These are phyloP conservation scores for Columba janthina DNA, from an alignment of 2,113 vertebrate species.

Conservation along the genomic window DNA sequence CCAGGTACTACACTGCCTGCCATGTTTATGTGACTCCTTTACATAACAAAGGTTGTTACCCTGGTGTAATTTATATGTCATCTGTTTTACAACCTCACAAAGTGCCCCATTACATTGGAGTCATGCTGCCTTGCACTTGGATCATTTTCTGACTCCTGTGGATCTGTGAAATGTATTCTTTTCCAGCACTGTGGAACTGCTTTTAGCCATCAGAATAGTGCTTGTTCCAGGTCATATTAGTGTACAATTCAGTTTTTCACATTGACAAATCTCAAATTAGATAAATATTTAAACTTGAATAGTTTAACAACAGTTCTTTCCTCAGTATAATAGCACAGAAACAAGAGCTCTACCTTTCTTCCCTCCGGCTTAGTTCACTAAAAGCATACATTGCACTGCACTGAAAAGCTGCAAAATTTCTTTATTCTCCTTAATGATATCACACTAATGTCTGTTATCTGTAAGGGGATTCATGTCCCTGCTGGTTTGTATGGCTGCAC, in stretches of 20 bases:
- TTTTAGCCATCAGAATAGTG: neutral
- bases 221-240: neutral
- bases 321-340: neutral
- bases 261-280: neutral
- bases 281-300: conserved; percentile 9
- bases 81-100: neutral
- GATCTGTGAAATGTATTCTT: neutral
- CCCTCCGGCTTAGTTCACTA: neutral
- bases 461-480: neutral
- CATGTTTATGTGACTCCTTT: neutral
- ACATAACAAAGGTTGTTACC: neutral
- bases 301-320: neutral
- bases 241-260: neutral
- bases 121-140: neutral
- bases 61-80: neutral
- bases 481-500: neutral
- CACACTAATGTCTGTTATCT: neutral
- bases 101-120: neutral
- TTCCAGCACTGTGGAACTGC: neutral
- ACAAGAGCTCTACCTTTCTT: neutral
- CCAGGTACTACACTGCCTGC: neutral
- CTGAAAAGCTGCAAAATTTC: neutral
- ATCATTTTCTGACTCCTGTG: neutral
- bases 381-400: neutral
- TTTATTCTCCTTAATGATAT: neutral